Percentiles rank a stretch among this genome's conserved stretches.
Conservation (phyloP, 23 tunicate species). For the Ciona savignyi region DNA sequence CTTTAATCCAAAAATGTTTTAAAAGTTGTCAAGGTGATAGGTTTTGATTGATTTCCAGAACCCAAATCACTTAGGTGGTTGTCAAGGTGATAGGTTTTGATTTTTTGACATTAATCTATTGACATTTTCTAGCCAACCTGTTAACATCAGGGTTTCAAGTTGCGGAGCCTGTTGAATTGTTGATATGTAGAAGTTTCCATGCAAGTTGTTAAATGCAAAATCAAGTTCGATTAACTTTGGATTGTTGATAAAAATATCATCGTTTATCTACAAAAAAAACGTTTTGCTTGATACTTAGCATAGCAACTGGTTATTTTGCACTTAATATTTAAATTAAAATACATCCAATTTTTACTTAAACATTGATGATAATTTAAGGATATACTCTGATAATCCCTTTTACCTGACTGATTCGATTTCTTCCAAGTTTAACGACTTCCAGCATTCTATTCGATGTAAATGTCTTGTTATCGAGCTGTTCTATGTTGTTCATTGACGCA, state of each 20-base stretch:
- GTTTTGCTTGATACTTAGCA: no score
- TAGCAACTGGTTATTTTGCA: no score
- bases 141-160: conserved; percentile 20
- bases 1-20: no score
- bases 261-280: not conserved
- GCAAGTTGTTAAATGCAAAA: conserved; percentile 40
- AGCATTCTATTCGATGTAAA: conserved; percentile 23
- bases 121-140: conserved; percentile 23
- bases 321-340: no score
- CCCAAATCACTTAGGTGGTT: no score
- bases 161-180: conserved; percentile 18
- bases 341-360: no score
- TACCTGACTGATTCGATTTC: conserved; percentile 32
- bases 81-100: no score
- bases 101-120: no score
- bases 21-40: no score
- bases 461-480: conserved; percentile 2
- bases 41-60: no score
- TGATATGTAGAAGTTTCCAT: conserved; percentile 2
- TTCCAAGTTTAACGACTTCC: conserved; percentile 14
- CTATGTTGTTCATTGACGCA: conserved; percentile 21
- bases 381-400: no score
- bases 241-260: conserved; percentile 32
- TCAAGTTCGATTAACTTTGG: conserved; percentile 29
- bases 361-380: no score